These are phyloP conservation scores for Eurosta solidaginis DNA, from an alignment of 1,140 invertebrate species.

Conservation along the genomic window DNA sequence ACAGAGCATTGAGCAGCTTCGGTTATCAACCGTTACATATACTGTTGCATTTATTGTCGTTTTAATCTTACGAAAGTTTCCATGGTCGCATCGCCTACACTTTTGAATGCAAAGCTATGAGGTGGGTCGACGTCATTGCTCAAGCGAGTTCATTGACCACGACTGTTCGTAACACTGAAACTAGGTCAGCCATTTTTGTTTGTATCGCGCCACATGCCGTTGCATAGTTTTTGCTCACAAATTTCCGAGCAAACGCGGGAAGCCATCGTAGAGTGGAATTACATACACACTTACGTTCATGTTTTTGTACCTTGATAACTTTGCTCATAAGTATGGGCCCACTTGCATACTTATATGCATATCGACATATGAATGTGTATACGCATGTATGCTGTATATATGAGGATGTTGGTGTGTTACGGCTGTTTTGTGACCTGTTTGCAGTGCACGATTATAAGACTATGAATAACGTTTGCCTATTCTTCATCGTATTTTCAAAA, in stretches of 20 bases:
- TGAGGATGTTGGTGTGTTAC: no score
- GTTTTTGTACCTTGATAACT: no score
- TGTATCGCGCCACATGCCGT: not conserved
- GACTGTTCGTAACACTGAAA: conserved; percentile 35
- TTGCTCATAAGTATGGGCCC: no score
- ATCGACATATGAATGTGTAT: no score
- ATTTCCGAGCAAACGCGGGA: not conserved
- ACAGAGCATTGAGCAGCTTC: not conserved
- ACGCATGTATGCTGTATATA: no score
- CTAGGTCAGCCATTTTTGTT: conserved; percentile 32
- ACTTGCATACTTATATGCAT: no score
- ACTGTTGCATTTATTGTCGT: not conserved
- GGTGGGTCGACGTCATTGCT: conserved; percentile 28
- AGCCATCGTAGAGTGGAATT: not conserved
- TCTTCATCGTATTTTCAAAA: no score
- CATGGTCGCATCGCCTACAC: not conserved
- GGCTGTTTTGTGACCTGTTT: no score
- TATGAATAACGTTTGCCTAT: no score
- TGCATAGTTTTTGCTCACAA: not conserved
- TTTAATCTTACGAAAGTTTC: not conserved
- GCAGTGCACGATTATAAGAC: no score
- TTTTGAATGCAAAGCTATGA: not conserved
- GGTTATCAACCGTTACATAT: not conserved
- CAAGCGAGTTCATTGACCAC: conserved; percentile 35
- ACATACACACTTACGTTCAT: no score